phyloP scores from a whole-genome alignment of 2,888 invertebrate species.

The Ormia ochracea region DNA sequence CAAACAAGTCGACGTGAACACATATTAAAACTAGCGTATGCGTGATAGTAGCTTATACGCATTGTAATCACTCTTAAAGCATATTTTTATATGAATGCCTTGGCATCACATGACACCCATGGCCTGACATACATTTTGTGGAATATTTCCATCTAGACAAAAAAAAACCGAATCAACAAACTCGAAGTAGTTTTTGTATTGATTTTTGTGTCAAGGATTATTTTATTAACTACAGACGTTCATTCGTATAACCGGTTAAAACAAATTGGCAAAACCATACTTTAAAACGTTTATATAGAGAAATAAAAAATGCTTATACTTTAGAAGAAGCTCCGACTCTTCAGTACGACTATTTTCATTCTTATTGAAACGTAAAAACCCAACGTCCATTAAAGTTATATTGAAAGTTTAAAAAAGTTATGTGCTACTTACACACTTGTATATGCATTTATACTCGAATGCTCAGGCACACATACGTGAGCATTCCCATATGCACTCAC shows the following conservation, averaged over 20 bases:
- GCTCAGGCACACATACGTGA: not conserved
- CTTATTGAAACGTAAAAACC: slow-evolving; percentile 16
- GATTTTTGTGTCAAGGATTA: slow-evolving; percentile 76
- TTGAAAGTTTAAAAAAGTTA: not conserved
- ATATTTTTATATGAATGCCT: slow-evolving; percentile 7
- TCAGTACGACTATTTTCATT: slow-evolving; percentile 43
- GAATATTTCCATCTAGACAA: slow-evolving; percentile 28
- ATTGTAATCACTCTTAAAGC: slow-evolving; percentile 37
- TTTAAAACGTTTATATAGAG: slow-evolving; percentile 5
- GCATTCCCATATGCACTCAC: not conserved
- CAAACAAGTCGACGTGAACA: not conserved
- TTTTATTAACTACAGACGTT: slow-evolving; percentile 3
- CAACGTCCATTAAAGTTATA: not conserved
- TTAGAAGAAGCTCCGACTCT: slow-evolving; percentile 47
- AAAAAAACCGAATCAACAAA: slow-evolving; percentile 7
- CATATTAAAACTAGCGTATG: slow-evolving; percentile 53
- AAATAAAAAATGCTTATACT: not conserved
- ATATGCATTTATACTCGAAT: not conserved
- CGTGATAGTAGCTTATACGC: slow-evolving; percentile 53
- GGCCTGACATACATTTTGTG: not conserved
- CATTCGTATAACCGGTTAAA: slow-evolving; percentile 71
- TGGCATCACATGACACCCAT: slow-evolving; percentile 15
- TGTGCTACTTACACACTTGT: not conserved
- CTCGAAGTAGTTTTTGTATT: slow-evolving; percentile 51
- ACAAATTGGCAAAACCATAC: slow-evolving; percentile 43